Evolutionary conservation across 2,113 vertebrate genomes (phyloP).

Genomic region (Strigops habroptila): DNA sequence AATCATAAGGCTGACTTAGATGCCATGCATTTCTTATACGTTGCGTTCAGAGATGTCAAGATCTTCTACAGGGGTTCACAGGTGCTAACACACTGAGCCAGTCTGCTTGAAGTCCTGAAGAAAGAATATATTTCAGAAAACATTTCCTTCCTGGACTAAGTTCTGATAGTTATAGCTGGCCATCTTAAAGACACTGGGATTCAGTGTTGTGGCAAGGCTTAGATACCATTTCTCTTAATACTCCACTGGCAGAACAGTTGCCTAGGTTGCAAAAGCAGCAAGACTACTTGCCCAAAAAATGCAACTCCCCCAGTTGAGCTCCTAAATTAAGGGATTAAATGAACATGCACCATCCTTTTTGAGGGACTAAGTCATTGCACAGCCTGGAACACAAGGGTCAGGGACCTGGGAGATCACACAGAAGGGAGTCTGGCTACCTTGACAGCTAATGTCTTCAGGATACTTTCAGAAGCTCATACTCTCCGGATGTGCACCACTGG

Average conservation of each 20-base stretch:
- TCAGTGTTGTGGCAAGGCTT: not conserved
- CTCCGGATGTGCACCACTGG: too few species aligned
- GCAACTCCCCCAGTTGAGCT: accelerated
- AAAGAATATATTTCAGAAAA: not conserved
- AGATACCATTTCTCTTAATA: not conserved
- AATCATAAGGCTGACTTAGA: not conserved
- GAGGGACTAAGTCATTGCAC: not conserved
- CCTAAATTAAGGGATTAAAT: not conserved
- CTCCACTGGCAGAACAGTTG: not conserved
- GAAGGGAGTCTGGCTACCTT: not conserved
- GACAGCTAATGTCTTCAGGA: not conserved
- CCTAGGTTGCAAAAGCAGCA: not conserved
- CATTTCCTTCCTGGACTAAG: not conserved
- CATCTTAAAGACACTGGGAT: not conserved
- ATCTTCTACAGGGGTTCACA: not conserved
- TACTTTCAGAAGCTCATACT: not conserved
- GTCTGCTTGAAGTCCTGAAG: not conserved
- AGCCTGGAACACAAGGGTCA: not conserved
- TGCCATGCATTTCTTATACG: not conserved
- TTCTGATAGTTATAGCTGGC: not conserved
- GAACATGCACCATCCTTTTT: not conserved
- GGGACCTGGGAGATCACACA: not conserved
- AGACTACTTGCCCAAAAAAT: not conserved
- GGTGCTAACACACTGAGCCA: not conserved
- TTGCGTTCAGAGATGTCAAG: not conserved